Evolutionary conservation across 2,113 vertebrate species (phyloP), one percentile per base, ranked within the genome.

Genomic region (Arenaria interpres): DNA sequence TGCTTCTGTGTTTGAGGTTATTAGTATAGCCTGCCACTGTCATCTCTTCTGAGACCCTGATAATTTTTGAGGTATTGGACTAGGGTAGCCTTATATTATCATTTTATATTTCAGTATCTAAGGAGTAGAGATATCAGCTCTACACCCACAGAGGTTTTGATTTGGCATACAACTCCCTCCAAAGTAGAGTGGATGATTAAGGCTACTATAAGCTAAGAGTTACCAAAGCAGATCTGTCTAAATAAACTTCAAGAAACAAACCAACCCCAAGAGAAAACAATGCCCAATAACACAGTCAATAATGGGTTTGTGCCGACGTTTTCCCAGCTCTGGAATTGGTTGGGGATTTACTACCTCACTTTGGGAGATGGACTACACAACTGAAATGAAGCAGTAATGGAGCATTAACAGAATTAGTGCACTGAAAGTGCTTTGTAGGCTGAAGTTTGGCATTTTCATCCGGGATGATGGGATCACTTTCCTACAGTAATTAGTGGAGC

Each of bases 381-480:
- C 72, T 83, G 59, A 73, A 91, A 74, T 30, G 67, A 77, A 79
- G n/a, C 91, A 66, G 63, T 95, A 96, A 94, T 85, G 93, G 91
- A 94, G 92, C 88, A 83, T 69, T 96, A 95, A 95, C 50, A 85
- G 90, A 96, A 96, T 96, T 96, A 97, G 93, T 27, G 63, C n/a
- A 2, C 41, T 77, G 75, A 80, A 94, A 94, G 85, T 79, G 59
- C 93, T 94, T 80, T 88, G 85, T 15, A 88, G 85, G 79, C 78
- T 94, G 67, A 78, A 88, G 82, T 85, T 63, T 25, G 78, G 51
- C 63, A 83, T 94, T 90, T 96, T 76, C 72, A 94, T 81, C 79
- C 5, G 0, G 93, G 82, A 74, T 90, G 92, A 96, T 35, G 88
- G 79, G 93, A 95, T 96, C 93, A 43, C 93, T 97, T 96, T 91